A percentile compares a stretch with the other conserved stretches of the same genome.
Conservation (phyloP, 1,140 invertebrate species). For the Cherax destructor region DNA sequence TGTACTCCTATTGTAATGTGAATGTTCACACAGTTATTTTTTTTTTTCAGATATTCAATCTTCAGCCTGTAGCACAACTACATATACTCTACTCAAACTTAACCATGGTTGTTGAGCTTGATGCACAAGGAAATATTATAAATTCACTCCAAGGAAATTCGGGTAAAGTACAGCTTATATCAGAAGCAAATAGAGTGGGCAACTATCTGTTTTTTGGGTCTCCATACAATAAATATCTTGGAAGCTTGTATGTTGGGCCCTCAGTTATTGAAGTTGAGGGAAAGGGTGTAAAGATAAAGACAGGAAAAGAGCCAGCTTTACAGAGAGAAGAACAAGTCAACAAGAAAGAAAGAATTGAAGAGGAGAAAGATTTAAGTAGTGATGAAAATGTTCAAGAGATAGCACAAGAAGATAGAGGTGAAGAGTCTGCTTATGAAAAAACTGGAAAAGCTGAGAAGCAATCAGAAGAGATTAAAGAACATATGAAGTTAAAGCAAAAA, state of each 20-base stretch:
- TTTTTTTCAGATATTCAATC: neutral
- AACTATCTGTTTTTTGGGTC: slow-evolving; percentile 57
- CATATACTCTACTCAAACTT: slow-evolving; percentile 71
- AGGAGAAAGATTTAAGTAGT: neutral
- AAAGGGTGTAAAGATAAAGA: slow-evolving; percentile 42
- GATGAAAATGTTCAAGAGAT: neutral
- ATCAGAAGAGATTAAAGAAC: neutral
- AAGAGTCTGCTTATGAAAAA: neutral
- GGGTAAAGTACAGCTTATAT: slow-evolving; percentile 76
- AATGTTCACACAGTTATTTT: neutral
- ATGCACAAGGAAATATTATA: slow-evolving; percentile 82
- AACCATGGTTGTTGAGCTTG: slow-evolving; percentile 79
- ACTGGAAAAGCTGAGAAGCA: neutral
- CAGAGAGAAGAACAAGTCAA: neutral
- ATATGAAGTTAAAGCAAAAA: neutral
- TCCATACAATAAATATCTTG: slow-evolving; percentile 61
- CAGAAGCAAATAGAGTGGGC: slow-evolving; percentile 79
- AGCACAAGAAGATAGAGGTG: neutral
- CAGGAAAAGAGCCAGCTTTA: neutral
- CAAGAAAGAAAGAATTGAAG: neutral
- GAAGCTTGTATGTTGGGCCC: neutral
- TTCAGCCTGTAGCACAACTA: neutral
- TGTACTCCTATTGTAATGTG: too few relatives aligned
- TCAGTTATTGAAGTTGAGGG: slow-evolving; percentile 38
- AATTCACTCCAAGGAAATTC: slow-evolving; percentile 78